Evolutionary conservation across 2,888 invertebrate genomes (phyloP), one percentile per base, ranked within the genome.

Genomic region (Amblyjoppa proteus): DNA sequence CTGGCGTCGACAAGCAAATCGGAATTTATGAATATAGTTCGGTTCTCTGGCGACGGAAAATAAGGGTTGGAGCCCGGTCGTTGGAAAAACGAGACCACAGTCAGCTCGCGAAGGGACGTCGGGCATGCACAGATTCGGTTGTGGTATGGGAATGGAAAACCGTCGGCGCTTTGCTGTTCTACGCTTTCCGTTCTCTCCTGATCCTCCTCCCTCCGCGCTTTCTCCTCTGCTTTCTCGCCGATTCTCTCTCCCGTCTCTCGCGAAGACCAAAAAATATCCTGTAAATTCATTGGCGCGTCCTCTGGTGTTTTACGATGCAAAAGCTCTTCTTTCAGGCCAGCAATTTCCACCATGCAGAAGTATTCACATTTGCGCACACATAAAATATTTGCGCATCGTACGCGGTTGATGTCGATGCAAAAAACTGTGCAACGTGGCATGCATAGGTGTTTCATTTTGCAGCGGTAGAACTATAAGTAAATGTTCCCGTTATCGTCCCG

Each of bases 1-100:
- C 87, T 88, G 87, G 83, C 81, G 86, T 84, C 87, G 88, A 88
- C 90, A 88, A 90, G 89, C 86, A 88, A 90, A 90, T 89, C 88
- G 89, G 87, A 86, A 90, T 90, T 90, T 90, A 90, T 88, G 89
- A 88, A 81, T 76, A 80, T 82, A 82, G 75, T 84, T 84, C 76
- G 68, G 71, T 71, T 84, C 56, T 74, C 74, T 81, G 64, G 53
- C 61, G 53, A 74, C 49, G 53, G 73, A 61, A 75, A 85, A 85
- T 85, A 85, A 74, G 69, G 78, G 73, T 56, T 28, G 68, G 61
- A 64, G 49, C 28, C 58, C 45, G 74, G 58, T 3, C 64, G 81
- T 78, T 71, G 71, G 71, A 71, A 51, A 71, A 79, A 79, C 79
- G 61, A 71, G 79, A 71, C 71, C 75, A 64, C 64, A 31, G 28